Base-by-base conservation (phyloP, 2,888 invertebrate species). In the Rhopalosiphum nymphaeae region DNA sequence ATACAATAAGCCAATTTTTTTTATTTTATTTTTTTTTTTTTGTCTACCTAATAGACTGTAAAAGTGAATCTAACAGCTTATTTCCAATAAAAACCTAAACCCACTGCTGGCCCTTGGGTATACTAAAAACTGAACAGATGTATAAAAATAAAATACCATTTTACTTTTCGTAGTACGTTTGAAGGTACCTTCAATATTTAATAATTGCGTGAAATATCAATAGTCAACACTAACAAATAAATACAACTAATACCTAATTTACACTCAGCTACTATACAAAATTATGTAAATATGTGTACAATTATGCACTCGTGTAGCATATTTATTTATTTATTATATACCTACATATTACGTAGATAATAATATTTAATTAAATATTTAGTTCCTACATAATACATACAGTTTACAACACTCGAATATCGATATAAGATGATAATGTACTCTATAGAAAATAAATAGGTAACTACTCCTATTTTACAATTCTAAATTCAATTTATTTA, bases 401-500 rank as follows among this genome's bases (percentile, higher is more conserved):
- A 49, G 16, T 87, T n/a, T 49, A 29, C 49, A 25, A 49, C 29
- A 49, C n/a, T 49, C 26, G 21, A 49, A 49, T 87, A 29, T 10
- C 84, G 42, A 84, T 42, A 42, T 42, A 84, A 84, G 67, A 84
- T 25, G 84, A 84, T 44, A 46, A 85, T 85, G 21, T 44, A 85
- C 67, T n/a, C n/a, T n/a, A n/a, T 67, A 13, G n/a, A 25, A 85
- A 85, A 44, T 85, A 85, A 0, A 84, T 85, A 26, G 21, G 5
- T 42, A 26, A n/a, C 21, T 84, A 84, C 26, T 85, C 26, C 44
- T 46, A 44, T 85, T 85, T 85, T 85, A 44, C 44, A 46, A 85
- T 85, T 85, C 85, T 85, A 85, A 85, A 85, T 11, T 13, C 3
- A 85, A 44, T 85, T 44, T 85, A 85, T 85, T 85, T 85, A 85